Base-by-base conservation (phyloP, 2,888 invertebrate species). In the Aethes cnicana region DNA sequence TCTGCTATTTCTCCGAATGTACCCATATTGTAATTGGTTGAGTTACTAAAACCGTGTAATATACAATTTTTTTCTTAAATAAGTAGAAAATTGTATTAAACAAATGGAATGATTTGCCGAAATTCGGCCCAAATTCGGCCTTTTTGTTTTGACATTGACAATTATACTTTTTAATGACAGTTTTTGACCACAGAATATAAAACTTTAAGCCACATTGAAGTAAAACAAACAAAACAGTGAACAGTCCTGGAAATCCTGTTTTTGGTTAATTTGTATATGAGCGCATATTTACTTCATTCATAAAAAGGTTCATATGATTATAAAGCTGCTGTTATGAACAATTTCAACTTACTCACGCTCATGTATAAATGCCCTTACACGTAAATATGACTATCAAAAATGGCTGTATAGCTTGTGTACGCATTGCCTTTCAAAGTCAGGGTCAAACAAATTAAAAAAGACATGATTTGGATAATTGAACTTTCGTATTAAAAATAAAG, bases 1-100 rank as follows among this genome's bases (percentile, higher is more conserved):
- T 87, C 88, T 30, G 66, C 69, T 53, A 89, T 87, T 76, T 87
- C 88, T 42, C 89, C 89, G 66, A 84, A 89, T 7, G 66, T 60
- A 59, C 62, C 64, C 86, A 87, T 87, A 52, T 18, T 55, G 26
- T 36, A n/a, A 12, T 32, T 7, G 17, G 4, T 5, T 35, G 5
- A 9, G 5, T 5, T 0, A 11, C 7, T 6, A 18, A 4, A 16
- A 4, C 26, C 4, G 11, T 11, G 28, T 7, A 28, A 11, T 28
- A 12, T 28, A 23, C 5, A 6, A 33, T 25, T 16, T 4, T 17
- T 12, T 6, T n/a, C n/a, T 28, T 12, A 26, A 12, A 20, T 9
- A 16, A 30, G 17, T 36, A 11, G 0, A 21, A 28, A 47, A 39
- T 26, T 8, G 9, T 16, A 41, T 18, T 1, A n/a, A 18, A 8